phyloP scores from a whole-genome alignment of 2,888 invertebrate species.

The Acholoe squamosa region DNA sequence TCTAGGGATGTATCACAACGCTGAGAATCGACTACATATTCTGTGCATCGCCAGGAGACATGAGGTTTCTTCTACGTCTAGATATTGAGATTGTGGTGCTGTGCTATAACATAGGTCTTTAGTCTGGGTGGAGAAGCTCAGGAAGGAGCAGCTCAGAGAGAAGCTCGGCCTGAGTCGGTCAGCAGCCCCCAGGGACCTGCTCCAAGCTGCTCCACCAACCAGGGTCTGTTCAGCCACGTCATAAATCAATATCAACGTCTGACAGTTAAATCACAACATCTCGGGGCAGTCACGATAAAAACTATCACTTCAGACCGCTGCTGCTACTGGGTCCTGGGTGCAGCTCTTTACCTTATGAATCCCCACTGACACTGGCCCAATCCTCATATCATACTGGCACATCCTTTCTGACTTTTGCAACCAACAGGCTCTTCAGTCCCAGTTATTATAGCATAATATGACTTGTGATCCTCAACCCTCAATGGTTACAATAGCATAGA shows the following conservation, averaged over 20 bases:
- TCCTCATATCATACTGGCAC: not conserved
- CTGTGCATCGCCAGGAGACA: no score
- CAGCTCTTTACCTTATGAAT: not conserved
- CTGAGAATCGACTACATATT: no score
- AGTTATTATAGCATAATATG: no score
- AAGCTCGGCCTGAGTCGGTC: not conserved
- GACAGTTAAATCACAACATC: conserved; percentile 55
- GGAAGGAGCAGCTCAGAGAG: not conserved
- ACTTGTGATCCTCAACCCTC: no score
- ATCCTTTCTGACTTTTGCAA: not conserved
- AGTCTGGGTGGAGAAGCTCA: not conserved
- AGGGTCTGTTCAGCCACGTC: not conserved
- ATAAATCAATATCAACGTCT: conserved; percentile 36
- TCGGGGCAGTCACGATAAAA: conserved; percentile 20
- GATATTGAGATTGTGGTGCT: not conserved
- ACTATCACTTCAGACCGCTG: conserved; percentile 10
- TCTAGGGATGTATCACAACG: no score
- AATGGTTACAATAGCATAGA: no score
- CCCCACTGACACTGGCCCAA: not conserved
- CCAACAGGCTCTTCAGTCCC: no score
- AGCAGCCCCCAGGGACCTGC: not conserved
- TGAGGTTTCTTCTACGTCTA: not conserved
- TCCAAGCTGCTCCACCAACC: not conserved
- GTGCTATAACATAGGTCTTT: not conserved
- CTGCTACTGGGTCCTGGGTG: no score